Evolutionary conservation across 2,113 vertebrate species (phyloP).

Genomic region (Cyprinodon tularosa): DNA sequence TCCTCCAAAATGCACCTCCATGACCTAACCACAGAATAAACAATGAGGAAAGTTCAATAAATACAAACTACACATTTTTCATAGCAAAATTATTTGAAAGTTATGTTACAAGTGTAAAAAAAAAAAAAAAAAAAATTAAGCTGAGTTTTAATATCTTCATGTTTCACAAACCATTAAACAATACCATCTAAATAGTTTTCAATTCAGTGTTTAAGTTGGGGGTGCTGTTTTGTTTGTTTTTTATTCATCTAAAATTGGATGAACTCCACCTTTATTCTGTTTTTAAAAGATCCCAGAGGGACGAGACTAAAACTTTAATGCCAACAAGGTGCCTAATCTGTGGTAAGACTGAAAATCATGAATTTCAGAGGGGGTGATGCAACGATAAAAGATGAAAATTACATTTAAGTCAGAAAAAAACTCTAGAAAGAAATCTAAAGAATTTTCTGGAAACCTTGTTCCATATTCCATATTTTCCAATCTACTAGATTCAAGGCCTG

Average conservation of each 20-base stretch:
- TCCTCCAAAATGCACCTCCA: slow-evolving; percentile 74
- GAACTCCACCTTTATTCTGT: background rate
- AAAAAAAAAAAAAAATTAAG: background rate
- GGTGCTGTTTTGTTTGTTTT: no score
- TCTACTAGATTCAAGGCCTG: no score
- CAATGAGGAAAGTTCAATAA: background rate
- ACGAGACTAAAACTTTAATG: no score
- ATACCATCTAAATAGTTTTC: background rate
- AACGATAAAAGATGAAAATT: no score
- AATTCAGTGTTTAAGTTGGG: background rate
- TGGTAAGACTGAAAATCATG: no score
- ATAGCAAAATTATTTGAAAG: no score
- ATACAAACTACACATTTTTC: background rate
- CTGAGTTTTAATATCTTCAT: background rate
- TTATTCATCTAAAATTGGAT: no score
- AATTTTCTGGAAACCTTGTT: background rate
- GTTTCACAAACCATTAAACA: background rate
- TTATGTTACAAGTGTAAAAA: no score
- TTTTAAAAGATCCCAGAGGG: background rate
- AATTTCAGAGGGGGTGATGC: no score
- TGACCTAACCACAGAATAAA: slow-evolving; percentile 58
- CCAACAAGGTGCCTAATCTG: no score
- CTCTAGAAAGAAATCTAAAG: background rate
- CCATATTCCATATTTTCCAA: no score
- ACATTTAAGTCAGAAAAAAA: background rate